Percentiles rank a stretch among this genome's conserved stretches.
These are phyloP conservation scores for Bergia sp. DNA, from an alignment of 92 coral and sea anemone genomes.

Conservation along the genomic window DNA sequence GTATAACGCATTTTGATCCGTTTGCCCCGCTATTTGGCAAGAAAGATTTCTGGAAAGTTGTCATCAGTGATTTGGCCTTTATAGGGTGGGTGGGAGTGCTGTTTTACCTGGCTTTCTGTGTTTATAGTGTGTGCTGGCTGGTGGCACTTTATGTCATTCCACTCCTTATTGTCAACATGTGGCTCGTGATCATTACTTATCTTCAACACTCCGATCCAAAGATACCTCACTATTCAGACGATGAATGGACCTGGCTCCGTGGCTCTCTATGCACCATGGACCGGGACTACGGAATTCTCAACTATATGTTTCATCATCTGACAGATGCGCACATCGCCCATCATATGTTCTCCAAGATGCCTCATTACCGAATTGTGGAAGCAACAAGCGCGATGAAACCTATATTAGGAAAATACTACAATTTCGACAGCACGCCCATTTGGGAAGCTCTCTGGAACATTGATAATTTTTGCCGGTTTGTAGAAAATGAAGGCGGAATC, in stretches of 20 bases:
- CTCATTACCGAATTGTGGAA: constrained; percentile 81
- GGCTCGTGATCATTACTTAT: constrained; percentile 82
- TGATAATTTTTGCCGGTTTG: constrained; percentile 83
- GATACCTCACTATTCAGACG: constrained; percentile 83
- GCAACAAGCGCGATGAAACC: constrained; percentile 83
- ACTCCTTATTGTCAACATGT: constrained; percentile 73
- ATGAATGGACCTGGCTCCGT: constrained; percentile 91
- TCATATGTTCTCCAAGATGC: constrained; percentile 85
- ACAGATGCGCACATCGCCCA: constrained; percentile 81
- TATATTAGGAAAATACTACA: constrained; percentile 74
- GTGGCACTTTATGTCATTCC: constrained; percentile 73
- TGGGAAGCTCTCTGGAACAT: constrained; percentile 89
- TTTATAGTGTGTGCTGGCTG: constrained; percentile 66
- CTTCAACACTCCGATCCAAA: constrained; percentile 85
- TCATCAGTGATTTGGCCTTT: constrained; percentile 75
- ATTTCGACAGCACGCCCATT: constrained; percentile 74
- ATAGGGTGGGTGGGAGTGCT: constrained; percentile 71
- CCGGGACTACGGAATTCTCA: constrained; percentile 81
- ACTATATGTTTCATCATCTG: constrained; percentile 77
- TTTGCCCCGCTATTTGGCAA: constrained; percentile 67
- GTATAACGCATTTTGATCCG: constrained; percentile 76
- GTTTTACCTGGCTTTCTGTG: constrained; percentile 51
- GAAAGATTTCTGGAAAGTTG: constrained; percentile 77
- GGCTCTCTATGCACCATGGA: constrained; percentile 89
- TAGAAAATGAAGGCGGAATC: constrained; percentile 76